Base-by-base conservation (phyloP, 37 sponge, comb jelly and placozoan genomes). In the Agelas oroides region DNA sequence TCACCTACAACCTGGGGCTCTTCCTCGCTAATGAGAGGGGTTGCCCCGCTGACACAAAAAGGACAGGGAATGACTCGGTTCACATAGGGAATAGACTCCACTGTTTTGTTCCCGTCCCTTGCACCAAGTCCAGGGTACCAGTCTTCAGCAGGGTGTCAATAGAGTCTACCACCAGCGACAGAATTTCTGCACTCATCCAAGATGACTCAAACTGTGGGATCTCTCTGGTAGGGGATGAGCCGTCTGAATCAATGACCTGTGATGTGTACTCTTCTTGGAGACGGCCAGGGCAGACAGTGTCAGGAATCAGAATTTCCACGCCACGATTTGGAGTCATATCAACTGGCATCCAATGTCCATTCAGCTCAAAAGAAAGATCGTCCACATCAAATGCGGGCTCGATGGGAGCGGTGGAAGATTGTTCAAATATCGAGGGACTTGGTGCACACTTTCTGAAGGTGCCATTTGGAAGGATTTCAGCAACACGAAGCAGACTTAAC, bases 51-150 rank as follows among this genome's bases (percentile, higher is more conserved):
- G 77, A 89, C 84, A 62, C 97, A 97, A 66, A 79, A 86, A 0
- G 97, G 95, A 40, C 97, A 97, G 15, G 97, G 95, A 39, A 97
- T 84, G 28, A 97, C 76, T 28, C 95, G 78, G 60, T 88, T 89
- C 40, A 97, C 89, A 55, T 88, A 92, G 24, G 97, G 97, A 25
- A 90, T 84, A 53, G 70, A 61, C 68, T 89, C 87, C 21, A 68
- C 68, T 30, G 77, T 83, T 14, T 57, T 83, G 24, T 35, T 52
- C 21, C 85, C 86, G 41, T 91, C 87, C 31, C 90, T 28, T 0
- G 87, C 72, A 14, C 93, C 93, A 0, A 96, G 84, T 0, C 94
- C 97, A n/a, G 92, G 90, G 84, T 83, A 96, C 97, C 97, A 96
- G 61, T 96, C 97, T 77, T 94, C 78, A 96, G 78, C 20, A 96